Evolutionary conservation across 2,113 vertebrate species (phyloP).

Genomic region (Suncus etruscus): DNA sequence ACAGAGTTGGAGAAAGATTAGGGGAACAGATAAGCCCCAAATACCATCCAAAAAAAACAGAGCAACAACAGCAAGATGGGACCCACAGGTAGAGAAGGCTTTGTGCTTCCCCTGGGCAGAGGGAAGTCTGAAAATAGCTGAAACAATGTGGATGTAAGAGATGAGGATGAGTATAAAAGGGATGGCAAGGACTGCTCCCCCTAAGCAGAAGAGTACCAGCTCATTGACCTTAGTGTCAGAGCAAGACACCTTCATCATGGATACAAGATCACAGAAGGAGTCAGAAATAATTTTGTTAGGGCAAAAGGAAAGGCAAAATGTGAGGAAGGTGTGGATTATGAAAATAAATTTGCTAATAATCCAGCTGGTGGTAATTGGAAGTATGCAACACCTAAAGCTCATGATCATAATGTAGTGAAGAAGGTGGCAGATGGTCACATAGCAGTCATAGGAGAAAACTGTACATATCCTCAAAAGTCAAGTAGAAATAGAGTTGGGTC

Average conservation of each 20-base stretch:
- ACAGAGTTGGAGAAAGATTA: slow-evolving; percentile 8
- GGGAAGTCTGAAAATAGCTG: slow-evolving; percentile 60
- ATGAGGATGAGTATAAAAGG: slow-evolving; percentile 65
- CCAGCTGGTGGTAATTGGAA: slow-evolving; percentile 67
- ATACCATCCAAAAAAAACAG: slow-evolving; percentile 79
- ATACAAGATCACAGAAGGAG: slow-evolving; percentile 79
- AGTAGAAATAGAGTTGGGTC: slow-evolving; percentile 77
- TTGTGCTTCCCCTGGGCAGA: slow-evolving; percentile 66
- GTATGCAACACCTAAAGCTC: slow-evolving; percentile 35
- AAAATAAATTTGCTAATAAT: slow-evolving; percentile 36
- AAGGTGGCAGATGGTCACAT: slow-evolving; percentile 70
- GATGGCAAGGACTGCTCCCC: slow-evolving; percentile 67
- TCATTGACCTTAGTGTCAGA: slow-evolving; percentile 63
- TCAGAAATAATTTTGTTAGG: slow-evolving; percentile 5
- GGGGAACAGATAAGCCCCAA: slow-evolving; percentile 72
- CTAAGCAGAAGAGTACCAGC: slow-evolving; percentile 60
- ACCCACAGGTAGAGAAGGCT: slow-evolving; percentile 74
- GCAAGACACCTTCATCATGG: slow-evolving; percentile 74
- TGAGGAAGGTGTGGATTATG: slow-evolving; percentile 71
- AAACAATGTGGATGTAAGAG: slow-evolving; percentile 66
- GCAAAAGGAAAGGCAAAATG: slow-evolving; percentile 73
- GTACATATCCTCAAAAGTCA: slow-evolving; percentile 76
- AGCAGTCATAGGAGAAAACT: slow-evolving; percentile 74
- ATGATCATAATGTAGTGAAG: slow-evolving; percentile 66
- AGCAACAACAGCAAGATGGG: slow-evolving; percentile 68